Base-by-base conservation (phyloP, 2,888 invertebrate genomes). In the Hypomecis atomaria region DNA sequence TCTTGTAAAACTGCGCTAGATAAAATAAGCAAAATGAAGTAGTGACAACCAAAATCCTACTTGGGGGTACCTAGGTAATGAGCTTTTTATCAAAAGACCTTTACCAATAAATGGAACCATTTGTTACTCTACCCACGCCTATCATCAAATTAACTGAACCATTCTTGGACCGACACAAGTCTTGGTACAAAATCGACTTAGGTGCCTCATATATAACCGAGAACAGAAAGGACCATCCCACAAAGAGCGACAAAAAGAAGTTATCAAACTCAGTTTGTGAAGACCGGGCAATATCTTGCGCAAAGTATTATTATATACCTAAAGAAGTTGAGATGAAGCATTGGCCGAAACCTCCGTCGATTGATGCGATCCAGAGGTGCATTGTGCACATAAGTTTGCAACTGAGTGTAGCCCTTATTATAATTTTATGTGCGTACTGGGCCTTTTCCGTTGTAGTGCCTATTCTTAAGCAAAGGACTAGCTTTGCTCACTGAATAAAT, bases 161-260 rank as follows among this genome's bases (percentile, higher is more conserved):
- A 23, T 38, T 11, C 48, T 79, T 73, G 44, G 81, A 83, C 10
- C 82, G 80, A 54, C 73, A 84, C 59, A 83, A 83, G 42, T 84
- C 84, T 0, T 84, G 84, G 84, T 84, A 84, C 59, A 81, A 82
- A 62, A 4, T 83, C 0, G 84, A 84, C 13, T 48, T 83, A 0
- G 82, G 82, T 0, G 82, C 80, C 0, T 75, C 66, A 0, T 82
- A 53, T 6, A 83, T 81, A 0, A 82, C 84, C 0, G 78, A 72
- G 72, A 40, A 52, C 5, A 57, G 61, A 11, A 9, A 7, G 6
- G 7, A 42, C 1, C 57, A 44, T 0, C 13, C 9, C 33, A 9
- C 36, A 38, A 44, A 13, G 23, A 10, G 33, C 43, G 13, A 42
- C 11, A 23, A 6, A 49, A 57, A 56, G 43, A 59, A 40, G 40